Evolutionary conservation across 2,113 vertebrate species (phyloP), one percentile per base, ranked within the genome.

Genomic region (Prionailurus viverrinus): DNA sequence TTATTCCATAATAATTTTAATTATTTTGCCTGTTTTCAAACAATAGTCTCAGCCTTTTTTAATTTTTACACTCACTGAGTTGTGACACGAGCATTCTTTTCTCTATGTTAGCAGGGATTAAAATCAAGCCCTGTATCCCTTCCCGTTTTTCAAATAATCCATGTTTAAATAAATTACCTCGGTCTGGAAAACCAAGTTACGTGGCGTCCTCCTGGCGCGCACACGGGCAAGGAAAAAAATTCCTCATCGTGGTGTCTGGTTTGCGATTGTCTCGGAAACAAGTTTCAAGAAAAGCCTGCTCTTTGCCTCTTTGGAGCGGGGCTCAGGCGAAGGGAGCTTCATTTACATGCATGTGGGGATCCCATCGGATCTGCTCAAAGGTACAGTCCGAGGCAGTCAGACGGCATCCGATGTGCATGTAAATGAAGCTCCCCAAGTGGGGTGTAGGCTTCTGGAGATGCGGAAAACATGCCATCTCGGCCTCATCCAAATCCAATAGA

Each of bases 1-100:
- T 99, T 99, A 99, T 99, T 99, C 99, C 99, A 99, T 99, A 99
- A 99, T 99, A 99, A 99, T 99, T 99, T 99, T 98, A 99, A 99
- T 99, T 99, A 99, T 99, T 99, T 99, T 98, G 98, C 99, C 98
- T 98, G 99, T 99, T 99, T 99, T 98, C 98, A 98, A 98, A 99
- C 99, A 99, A 99, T 99, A 97, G 98, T 98, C 98, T 98, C 98
- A 97, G 98, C 97, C 98, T 99, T 98, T 99, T 99, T 99, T 99
- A 99, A 99, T 99, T 99, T 99, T 98, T 98, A 98, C 98, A 99
- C 98, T 99, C 99, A 99, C 98, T 99, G 99, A 99, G 97, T 99
- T 99, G 99, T 99, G 98, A 99, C 99, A 99, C 29, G 7, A 97
- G 98, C 98, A 98, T 99, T 99, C 98, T 99, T 99, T 97, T 97